A percentile compares a stretch with the other conserved stretches of the same genome.
These are phyloP conservation scores for Microplitis deprimator DNA, from an alignment of 2,888 invertebrate species.

Conservation along the genomic window DNA sequence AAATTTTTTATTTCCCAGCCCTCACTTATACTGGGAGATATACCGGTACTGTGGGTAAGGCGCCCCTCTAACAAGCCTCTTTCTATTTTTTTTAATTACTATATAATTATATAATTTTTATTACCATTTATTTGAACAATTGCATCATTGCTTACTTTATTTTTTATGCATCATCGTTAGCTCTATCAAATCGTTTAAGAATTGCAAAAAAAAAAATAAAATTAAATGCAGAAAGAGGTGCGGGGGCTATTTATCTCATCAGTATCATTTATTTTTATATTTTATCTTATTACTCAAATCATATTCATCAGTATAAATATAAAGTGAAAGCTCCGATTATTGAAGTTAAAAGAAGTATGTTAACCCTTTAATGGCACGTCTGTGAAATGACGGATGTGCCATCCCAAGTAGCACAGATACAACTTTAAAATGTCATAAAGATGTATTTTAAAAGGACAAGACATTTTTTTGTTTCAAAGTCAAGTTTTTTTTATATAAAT, in stretches of 20 bases:
- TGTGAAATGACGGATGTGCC: no score
- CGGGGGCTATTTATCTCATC: slow-evolving; percentile 62
- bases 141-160: slow-evolving; percentile 31
- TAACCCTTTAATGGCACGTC: no score
- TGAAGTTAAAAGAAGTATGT: no score
- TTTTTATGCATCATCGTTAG: slow-evolving; percentile 46
- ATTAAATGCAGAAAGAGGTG: slow-evolving; percentile 46
- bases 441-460: no score
- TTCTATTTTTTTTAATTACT: slow-evolving; percentile 46
- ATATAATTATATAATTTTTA: slow-evolving; percentile 10
- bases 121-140: slow-evolving; percentile 19
- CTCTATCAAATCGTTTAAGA: background rate
- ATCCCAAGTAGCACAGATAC: no score
- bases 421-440: no score
- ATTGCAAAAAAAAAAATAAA: slow-evolving; percentile 20
- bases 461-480: no score
- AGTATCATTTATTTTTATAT: slow-evolving; percentile 52
- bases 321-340: no score
- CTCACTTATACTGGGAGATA: slow-evolving; percentile 72
- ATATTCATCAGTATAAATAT: background rate
- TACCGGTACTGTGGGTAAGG: slow-evolving; percentile 74
- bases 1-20: slow-evolving; percentile 69
- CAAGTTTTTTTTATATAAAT: no score
- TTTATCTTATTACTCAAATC: background rate
- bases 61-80: slow-evolving; percentile 63